Conservation (phyloP, 2,113 vertebrate species). For the Grantiella picta region DNA sequence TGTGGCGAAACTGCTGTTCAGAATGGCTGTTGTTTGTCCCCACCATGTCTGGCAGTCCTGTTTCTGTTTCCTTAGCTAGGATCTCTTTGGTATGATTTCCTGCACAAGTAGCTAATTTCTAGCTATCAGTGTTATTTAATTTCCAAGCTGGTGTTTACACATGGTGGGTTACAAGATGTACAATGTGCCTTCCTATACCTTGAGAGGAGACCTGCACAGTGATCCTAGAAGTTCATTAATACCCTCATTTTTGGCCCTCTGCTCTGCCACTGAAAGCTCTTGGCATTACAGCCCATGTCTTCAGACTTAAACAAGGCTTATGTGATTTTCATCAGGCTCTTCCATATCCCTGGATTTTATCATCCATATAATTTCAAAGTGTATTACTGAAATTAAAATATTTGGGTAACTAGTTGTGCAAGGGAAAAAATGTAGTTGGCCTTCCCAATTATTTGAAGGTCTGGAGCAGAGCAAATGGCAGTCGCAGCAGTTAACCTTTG, state of each 20-base stretch:
- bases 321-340: neutral
- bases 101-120: neutral
- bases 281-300: neutral
- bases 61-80: neutral
- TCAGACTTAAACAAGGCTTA: neutral
- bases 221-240: neutral
- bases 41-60: neutral
- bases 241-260: neutral
- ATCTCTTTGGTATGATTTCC: neutral
- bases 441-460: neutral
- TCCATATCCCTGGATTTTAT: neutral
- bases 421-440: neutral
- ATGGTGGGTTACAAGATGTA: neutral
- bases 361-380: neutral
- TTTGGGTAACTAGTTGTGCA: neutral
- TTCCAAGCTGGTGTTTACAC: neutral
- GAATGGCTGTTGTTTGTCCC: neutral
- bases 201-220: neutral
- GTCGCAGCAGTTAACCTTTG: neutral
- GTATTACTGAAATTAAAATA: neutral
- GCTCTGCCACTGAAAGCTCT: neutral
- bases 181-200: neutral
- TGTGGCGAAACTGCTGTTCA: neutral
- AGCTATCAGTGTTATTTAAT: neutral
- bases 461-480: neutral